A percentile compares a stretch with the other conserved stretches of the same genome.
phyloP scores from a whole-genome alignment of 2,113 vertebrate species.

The Leptosomus discolor region DNA sequence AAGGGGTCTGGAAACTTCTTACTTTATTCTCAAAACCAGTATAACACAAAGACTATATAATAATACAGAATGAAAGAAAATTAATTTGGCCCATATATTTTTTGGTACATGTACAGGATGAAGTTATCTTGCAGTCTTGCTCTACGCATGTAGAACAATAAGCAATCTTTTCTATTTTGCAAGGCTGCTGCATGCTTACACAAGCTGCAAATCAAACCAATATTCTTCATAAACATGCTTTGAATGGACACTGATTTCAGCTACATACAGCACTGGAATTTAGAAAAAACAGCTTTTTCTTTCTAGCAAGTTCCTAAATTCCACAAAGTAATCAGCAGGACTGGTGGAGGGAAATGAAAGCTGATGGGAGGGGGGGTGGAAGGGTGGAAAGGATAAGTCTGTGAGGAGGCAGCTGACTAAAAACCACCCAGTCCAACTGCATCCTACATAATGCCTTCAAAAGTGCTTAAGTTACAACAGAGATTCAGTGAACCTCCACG shows the following conservation, averaged over 20 bases:
- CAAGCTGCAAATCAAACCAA: conserved; percentile 44
- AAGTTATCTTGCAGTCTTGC: conserved; percentile 2
- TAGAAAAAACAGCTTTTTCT: neutral
- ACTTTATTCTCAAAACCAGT: neutral
- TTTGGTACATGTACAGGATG: neutral
- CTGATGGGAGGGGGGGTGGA: neutral
- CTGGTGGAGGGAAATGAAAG: neutral
- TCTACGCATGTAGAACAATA: conserved; percentile 28
- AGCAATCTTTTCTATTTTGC: conserved; percentile 56
- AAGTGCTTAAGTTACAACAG: neutral
- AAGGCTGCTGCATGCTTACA: conserved; percentile 34
- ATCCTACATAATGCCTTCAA: neutral
- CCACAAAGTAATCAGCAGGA: neutral
- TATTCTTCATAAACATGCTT: neutral
- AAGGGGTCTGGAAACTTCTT: neutral
- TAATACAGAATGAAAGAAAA: conserved; percentile 25
- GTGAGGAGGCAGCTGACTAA: neutral
- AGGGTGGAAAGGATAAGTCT: neutral
- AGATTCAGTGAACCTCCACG: neutral
- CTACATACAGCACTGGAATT: neutral
- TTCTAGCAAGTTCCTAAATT: conserved; percentile 4
- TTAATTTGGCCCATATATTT: neutral
- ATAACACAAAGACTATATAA: conserved; percentile 4
- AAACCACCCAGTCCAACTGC: neutral
- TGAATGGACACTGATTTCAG: conserved; percentile 58